A percentile compares a stretch with the other conserved stretches of the same genome.
Conservation (phyloP, 2,888 invertebrate species). For the Norana najaformis region DNA sequence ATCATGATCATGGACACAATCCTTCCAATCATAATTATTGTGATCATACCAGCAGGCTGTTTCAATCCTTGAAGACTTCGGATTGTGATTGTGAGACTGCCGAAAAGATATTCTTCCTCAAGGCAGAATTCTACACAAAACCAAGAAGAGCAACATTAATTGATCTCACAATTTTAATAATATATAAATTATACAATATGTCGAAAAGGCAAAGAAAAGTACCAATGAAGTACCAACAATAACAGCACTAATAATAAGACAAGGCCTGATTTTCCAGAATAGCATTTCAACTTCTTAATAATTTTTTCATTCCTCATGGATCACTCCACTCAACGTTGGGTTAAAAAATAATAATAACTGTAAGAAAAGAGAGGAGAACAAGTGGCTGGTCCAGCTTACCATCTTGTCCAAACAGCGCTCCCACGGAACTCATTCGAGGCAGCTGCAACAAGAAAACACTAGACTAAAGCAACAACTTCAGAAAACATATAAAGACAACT, state of each 20-base stretch:
- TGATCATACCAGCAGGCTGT: constrained; percentile 51
- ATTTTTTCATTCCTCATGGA: too few species aligned
- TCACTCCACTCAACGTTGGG: too few species aligned
- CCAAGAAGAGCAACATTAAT: neutral
- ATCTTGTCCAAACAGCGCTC: constrained; percentile 18
- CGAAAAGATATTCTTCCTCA: constrained; percentile 68
- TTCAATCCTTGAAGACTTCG: constrained; percentile 74
- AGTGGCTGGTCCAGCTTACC: constrained; percentile 7
- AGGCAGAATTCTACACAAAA: constrained; percentile 38
- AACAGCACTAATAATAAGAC: neutral
- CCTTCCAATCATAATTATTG: neutral
- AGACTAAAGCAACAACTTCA: neutral
- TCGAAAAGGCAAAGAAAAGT: neutral
- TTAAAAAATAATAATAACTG: neutral
- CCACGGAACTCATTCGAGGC: constrained; percentile 20
- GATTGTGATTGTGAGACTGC: constrained; percentile 81
- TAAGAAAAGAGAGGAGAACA: neutral
- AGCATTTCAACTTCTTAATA: neutral
- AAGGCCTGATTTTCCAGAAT: neutral
- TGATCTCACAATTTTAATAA: neutral
- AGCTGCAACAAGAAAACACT: constrained; percentile 8
- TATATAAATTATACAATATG: neutral
- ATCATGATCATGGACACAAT: neutral
- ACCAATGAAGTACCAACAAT: neutral
- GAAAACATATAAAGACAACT: neutral